Base-by-base conservation (phyloP, 2,113 vertebrate genomes). In the Myrmecobius fasciatus region DNA sequence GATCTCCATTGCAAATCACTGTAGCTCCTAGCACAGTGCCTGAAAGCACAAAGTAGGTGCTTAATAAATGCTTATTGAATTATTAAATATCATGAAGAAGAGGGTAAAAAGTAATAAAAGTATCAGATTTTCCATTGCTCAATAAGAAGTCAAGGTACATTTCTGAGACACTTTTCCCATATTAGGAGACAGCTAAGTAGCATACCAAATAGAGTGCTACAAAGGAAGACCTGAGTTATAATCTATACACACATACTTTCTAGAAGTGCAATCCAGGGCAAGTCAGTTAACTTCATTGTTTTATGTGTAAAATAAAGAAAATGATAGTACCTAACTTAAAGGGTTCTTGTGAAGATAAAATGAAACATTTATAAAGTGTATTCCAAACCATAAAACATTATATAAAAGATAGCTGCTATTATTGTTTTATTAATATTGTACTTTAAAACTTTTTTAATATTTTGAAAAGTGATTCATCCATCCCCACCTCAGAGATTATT, bases 401-500 rank as follows among this genome's bases (percentile, higher is more conserved):
- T 43, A 11, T 2, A 83, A 83, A 83, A 43, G n/a, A 5, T 75
- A 75, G 60, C 31, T 75, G 60, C n/a, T 24, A 43, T 43, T 43
- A 43, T 9, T 83, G 5, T 75, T n/a, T n/a, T 20, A 75, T 75
- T 75, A n/a, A n/a, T 90, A 53, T n/a, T 93, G 53, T n/a, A 89
- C 26, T 47, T 95, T 67, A 1, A 2, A 0, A 83, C 20, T 83
- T 83, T 83, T 36, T 36, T 31, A 31, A 60, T 9, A 24, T 53
- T 92, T 95, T 91, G n/a, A 52, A 54, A 92, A 95, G 67, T 93
- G 2, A 8, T 88, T 95, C 75, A 83, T 75, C 10, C 93, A 83
- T 91, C 2, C 52, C 10, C 53, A 10, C 75, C 89, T 96, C 36
- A 94, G 60, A 88, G 11, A 48, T 48, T 52, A 53, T 47, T 36